A percentile compares a stretch with the other conserved stretches of the same genome.
Conservation (phyloP, 2,113 vertebrate species). For the Typhlomys cinereus region DNA sequence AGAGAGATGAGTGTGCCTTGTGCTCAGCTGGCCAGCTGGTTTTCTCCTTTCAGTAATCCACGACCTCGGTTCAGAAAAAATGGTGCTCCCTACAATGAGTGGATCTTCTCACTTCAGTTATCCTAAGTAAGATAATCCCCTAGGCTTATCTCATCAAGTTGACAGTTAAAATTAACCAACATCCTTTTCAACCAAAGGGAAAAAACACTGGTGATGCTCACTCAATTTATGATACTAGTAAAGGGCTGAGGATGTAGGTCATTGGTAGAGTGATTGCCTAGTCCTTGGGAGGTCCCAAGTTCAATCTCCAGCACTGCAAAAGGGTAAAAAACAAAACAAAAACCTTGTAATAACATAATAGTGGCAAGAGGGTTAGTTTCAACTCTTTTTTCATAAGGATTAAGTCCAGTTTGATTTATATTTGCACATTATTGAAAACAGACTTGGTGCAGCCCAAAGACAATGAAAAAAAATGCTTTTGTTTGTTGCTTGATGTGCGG, state of each 20-base stretch:
- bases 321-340: not conserved
- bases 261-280: not conserved
- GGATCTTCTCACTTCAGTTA: too few relatives aligned
- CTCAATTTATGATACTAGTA: not conserved
- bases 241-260: not conserved
- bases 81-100: too few relatives aligned
- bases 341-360: not conserved
- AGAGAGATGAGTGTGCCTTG: too few relatives aligned
- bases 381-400: not conserved
- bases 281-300: not conserved
- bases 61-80: too few relatives aligned
- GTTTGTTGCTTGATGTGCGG: not conserved
- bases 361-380: not conserved
- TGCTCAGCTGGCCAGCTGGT: too few relatives aligned
- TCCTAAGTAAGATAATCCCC: too few relatives aligned
- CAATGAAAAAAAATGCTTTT: not conserved
- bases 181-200: too few relatives aligned
- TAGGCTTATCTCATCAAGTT: too few relatives aligned
- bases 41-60: too few relatives aligned
- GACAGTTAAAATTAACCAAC: too few relatives aligned
- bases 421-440: not conserved
- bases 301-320: not conserved
- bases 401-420: not conserved
- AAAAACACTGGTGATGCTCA: not conserved
- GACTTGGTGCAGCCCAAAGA: not conserved